A percentile compares a stretch with the other conserved stretches of the same genome.
Conservation (phyloP, 1,140 invertebrate genomes). For the Musca domestica region DNA sequence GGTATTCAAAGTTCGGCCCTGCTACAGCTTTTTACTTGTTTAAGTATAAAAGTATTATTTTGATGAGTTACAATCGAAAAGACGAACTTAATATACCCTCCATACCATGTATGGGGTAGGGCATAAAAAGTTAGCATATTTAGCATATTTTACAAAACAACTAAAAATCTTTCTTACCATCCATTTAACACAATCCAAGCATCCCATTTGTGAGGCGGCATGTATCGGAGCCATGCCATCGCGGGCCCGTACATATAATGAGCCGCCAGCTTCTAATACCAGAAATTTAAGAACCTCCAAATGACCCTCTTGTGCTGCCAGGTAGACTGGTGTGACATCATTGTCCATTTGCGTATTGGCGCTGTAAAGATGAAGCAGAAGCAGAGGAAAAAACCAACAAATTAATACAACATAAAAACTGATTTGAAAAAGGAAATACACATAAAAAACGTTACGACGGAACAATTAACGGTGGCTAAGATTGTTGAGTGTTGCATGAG, state of each 20-base stretch:
- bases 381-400: constrained; percentile 14
- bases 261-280: constrained; percentile 74
- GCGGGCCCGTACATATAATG: constrained; percentile 71
- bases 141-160: too few species aligned
- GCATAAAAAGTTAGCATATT: too few species aligned
- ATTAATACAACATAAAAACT: not conserved
- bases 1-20: not conserved
- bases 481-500: too few species aligned
- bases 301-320: constrained; percentile 84
- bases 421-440: too few species aligned
- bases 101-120: too few species aligned
- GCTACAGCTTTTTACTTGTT: not conserved
- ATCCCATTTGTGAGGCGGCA: constrained; percentile 85
- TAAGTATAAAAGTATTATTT: too few species aligned
- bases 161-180: constrained; percentile 69
- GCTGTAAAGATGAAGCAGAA: constrained; percentile 56
- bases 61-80: too few species aligned
- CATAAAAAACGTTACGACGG: too few species aligned
- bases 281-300: constrained; percentile 80
- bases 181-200: constrained; percentile 80
- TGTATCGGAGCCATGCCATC: constrained; percentile 88
- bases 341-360: constrained; percentile 88
- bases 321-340: constrained; percentile 84
- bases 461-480: too few species aligned
- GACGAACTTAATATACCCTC: too few species aligned